Conservation (phyloP, 2,888 invertebrate species). For the Dicyrtoma fusca region DNA sequence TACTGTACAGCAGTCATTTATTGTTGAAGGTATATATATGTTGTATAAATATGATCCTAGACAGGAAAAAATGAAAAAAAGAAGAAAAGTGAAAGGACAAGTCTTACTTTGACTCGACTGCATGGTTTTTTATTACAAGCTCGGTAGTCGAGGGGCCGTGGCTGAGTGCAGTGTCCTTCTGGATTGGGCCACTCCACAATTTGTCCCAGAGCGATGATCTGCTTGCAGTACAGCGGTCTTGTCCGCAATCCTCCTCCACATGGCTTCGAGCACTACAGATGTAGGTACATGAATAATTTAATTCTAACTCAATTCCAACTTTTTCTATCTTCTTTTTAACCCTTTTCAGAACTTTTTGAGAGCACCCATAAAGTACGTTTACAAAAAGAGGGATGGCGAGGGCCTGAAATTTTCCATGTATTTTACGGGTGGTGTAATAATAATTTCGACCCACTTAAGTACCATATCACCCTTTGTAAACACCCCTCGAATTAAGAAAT, state of each 20-base stretch:
- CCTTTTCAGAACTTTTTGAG: no score
- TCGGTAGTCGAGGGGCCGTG: conserved; percentile 73
- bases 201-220: conserved; percentile 91
- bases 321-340: no score
- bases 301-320: conserved; percentile 74
- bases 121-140: conserved; percentile 85
- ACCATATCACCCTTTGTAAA: no score
- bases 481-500: no score
- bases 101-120: conserved; percentile 58
- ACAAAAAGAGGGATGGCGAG: no score
- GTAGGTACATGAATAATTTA: conserved; percentile 3
- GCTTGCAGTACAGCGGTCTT: conserved; percentile 75
- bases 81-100: conserved; percentile 10
- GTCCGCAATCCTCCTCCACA: conserved; percentile 90
- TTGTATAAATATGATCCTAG: not conserved
- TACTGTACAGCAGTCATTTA: no score
- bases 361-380: no score
- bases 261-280: conserved; percentile 77
- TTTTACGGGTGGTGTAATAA: no score
- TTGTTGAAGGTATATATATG: no score
- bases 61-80: not conserved
- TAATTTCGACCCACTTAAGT: no score
- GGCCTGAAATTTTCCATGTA: no score
- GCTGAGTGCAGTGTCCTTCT: conserved; percentile 72
- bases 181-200: conserved; percentile 76